phyloP scores from a whole-genome alignment of 2,113 vertebrate species.

The Lamprotornis superbus region DNA sequence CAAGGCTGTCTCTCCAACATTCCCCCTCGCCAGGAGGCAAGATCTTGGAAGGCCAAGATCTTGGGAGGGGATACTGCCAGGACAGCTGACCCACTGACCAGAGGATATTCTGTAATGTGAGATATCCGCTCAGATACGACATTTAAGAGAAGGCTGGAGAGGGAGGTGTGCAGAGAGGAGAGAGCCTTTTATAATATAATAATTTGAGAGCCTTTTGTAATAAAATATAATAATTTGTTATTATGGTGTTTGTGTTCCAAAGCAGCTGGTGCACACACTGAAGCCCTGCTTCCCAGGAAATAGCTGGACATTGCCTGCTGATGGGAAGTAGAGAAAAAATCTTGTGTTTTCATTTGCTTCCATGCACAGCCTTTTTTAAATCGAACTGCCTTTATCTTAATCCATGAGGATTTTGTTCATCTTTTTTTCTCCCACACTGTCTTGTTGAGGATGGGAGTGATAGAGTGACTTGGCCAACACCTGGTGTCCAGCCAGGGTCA shows the following conservation, averaged over 20 bases:
- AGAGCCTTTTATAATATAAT: not conserved
- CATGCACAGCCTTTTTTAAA: not conserved
- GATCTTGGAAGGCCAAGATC: not conserved
- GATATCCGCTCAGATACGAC: not conserved
- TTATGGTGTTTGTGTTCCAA: accelerated
- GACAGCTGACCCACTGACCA: not conserved
- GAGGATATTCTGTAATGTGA: not conserved
- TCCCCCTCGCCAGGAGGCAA: not conserved
- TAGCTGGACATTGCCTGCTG: not conserved
- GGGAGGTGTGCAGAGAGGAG: too few species aligned
- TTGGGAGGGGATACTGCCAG: not conserved
- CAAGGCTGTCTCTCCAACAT: not conserved
- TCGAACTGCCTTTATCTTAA: not conserved
- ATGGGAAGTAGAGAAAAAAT: not conserved
- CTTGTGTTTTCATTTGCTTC: not conserved
- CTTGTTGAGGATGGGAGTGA: not conserved
- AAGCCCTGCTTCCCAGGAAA: not conserved
- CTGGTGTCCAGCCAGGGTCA: not conserved
- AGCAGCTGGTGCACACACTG: not conserved
- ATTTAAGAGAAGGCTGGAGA: not conserved
- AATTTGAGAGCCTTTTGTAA: too few species aligned
- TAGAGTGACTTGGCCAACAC: not conserved
- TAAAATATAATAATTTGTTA: not conserved
- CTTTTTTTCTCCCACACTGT: not conserved
- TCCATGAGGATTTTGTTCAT: not conserved